Evolutionary conservation across 2,797 vertebrate genomes (phyloP), one percentile per base, ranked within the genome.

Genomic region (Mormyrops attenuatus): DNA sequence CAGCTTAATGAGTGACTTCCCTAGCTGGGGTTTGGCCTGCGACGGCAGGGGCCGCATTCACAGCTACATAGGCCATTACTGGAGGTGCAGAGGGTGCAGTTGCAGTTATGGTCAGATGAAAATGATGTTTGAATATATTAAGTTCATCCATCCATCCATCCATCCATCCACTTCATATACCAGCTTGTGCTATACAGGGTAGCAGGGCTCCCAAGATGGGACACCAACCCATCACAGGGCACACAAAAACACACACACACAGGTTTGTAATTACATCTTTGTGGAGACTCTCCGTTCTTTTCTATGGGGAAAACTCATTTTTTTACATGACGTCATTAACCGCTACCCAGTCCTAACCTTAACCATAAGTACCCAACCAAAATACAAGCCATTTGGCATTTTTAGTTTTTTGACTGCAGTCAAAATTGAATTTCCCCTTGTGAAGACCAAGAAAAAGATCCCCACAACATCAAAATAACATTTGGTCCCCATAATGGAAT

Each of bases 11-110:
- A 9, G 22, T 11, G 60, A 30, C 22, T 66, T 90, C 80, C 50
- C 60, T 57, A 41, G 90, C 77, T 53, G 53, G 91, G 91, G 44
- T 95, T 96, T 95, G 94, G 92, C 93, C 92, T 89, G 90, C 91
- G 92, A 94, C 57, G 92, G 30, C 9, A 66, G 63, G 30, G 9
- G 57, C 57, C 7, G 5, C n/a, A 20, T n/a, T 60, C n/a, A n/a
- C 57, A 63, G n/a, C 57, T 63, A 26, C 57, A 22, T 8, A 63
- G 57, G n/a, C n/a, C 20, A 22, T 22, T 22, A 60, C 7, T 63
- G 57, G n/a, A 63, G 57, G 57, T 63, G 57, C 22, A 26, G n/a
- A 9, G 57, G 57, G 22, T 3, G 2, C 57, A 63, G 57, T 63
- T 63, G 22, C 7, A 22, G 57, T 22, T 63, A 66, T 30, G 26